Evolutionary conservation across 92 coral and sea anemone species (phyloP), one percentile per base, ranked within the genome.

Genomic region (Galaxea fascicularis): DNA sequence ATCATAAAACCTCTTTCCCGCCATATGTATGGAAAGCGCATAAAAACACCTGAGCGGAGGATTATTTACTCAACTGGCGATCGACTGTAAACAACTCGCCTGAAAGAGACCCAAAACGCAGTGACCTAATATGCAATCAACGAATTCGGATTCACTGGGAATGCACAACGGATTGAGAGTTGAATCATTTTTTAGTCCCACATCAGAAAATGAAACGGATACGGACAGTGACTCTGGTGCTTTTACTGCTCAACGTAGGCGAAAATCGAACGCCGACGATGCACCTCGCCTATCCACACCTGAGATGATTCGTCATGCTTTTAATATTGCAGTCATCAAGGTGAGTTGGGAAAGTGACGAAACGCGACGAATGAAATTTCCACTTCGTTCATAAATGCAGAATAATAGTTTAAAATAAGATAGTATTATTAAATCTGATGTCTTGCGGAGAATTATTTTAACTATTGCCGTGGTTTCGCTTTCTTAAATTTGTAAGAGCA

Each of bases 221-320:
- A 91, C 80, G n/a, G 94, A 87, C 35, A 87, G 79, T 31, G 92
- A 91, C 9, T 75, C 86, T 7, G 92, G 82, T 4, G 86, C 86
- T 11, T 82, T 70, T 20, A 54, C 86, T 4, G 57, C 24, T 12
- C 76, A 77, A 20, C 85, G 54, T 0, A 72, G 60, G 14, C 26
- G 60, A 76, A 71, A 57, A 56, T 70, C 86, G 16, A 82, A 57
- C 67, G 39, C 21, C 70, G 86, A 82, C 9, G 69, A 60, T n/a
- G 74, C 59, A 0, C 54, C 65, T 24, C 90, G 95, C 4, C 53
- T 88, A n/a, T 91, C 95, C 0, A 91, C 95, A 5, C 95, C 95
- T 4, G 95, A 91, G 31, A 80, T 91, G 27, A 73, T 91, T 44
- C 84, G 95, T 26, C 92, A 91, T 60, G 94, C 92, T 35, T 74